Conservation (phyloP, 2,888 invertebrate genomes). For the Aphrophora alni region DNA sequence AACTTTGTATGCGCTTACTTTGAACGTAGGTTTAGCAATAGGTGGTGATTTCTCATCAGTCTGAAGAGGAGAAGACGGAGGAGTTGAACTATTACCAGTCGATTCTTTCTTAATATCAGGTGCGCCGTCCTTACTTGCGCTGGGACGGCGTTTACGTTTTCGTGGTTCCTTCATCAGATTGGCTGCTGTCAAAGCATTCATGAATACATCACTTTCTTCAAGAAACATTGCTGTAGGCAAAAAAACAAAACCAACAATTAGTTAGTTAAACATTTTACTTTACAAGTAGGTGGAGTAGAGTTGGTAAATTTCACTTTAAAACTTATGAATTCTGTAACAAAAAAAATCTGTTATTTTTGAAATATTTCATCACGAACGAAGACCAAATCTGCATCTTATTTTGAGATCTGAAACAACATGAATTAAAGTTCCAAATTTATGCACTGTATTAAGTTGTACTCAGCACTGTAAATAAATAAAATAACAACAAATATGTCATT, state of each 20-base stretch:
- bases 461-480: too few species aligned
- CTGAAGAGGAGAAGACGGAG: slow-evolving; percentile 60
- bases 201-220: slow-evolving; percentile 92
- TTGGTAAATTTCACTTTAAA: neutral
- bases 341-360: neutral
- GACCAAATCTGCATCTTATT: too few species aligned
- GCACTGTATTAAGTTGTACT: too few species aligned
- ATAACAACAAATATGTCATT: too few species aligned
- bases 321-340: neutral
- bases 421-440: too few species aligned
- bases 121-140: slow-evolving; percentile 68
- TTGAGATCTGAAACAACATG: too few species aligned
- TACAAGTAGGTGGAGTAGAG: too few species aligned
- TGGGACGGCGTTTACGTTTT: slow-evolving; percentile 78
- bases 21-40: slow-evolving; percentile 59
- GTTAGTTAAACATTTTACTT: too few species aligned
- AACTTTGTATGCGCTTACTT: too few species aligned
- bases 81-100: slow-evolving; percentile 58
- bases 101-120: slow-evolving; percentile 43
- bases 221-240: slow-evolving; percentile 68
- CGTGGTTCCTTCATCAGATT: slow-evolving; percentile 75
- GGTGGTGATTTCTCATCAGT: slow-evolving; percentile 57
- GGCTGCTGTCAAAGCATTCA: slow-evolving; percentile 86
- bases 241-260: slow-evolving; percentile 35
- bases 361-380: too few species aligned